Evolutionary conservation across 1,140 invertebrate species (phyloP).

Genomic region (Berghia stephanieae): DNA sequence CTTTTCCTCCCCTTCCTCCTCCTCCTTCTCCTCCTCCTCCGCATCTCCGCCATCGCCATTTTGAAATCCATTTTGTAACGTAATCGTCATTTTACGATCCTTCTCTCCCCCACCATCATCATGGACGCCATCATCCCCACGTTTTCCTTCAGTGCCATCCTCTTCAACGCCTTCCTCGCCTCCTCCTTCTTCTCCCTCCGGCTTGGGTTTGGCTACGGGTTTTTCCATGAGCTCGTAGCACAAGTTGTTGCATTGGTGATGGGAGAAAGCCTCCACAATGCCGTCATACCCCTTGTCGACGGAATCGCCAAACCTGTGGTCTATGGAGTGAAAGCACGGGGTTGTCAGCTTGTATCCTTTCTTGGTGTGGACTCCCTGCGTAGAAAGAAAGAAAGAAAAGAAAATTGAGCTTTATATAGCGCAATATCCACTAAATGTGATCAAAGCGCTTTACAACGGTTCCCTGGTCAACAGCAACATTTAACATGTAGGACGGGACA

Average conservation of each 20-base stretch:
- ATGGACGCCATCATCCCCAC: neutral
- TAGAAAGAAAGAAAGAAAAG: neutral
- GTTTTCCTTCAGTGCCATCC: too few species aligned
- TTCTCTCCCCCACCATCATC: neutral
- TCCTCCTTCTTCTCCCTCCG: neutral
- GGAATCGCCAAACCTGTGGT: constrained; percentile 22
- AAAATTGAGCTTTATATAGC: neutral
- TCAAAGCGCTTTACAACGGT: too few species aligned
- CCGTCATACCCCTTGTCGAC: constrained; percentile 31
- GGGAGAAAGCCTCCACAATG: constrained; percentile 27
- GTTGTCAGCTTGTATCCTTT: constrained; percentile 38
- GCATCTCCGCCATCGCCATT: neutral
- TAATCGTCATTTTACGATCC: too few species aligned
- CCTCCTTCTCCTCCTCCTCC: too few species aligned
- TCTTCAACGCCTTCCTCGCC: neutral
- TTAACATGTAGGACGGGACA: neutral
- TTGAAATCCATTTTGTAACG: neutral
- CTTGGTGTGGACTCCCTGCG: constrained; percentile 35
- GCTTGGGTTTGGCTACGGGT: neutral
- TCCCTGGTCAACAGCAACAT: neutral
- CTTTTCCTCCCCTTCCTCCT: too few species aligned
- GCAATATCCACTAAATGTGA: neutral
- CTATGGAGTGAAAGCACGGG: constrained; percentile 36
- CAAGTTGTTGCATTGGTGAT: constrained; percentile 40
- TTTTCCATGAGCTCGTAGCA: constrained; percentile 25